Evolutionary conservation across 2,888 invertebrate genomes (phyloP).

Genomic region (Amphimallon solstitiale): DNA sequence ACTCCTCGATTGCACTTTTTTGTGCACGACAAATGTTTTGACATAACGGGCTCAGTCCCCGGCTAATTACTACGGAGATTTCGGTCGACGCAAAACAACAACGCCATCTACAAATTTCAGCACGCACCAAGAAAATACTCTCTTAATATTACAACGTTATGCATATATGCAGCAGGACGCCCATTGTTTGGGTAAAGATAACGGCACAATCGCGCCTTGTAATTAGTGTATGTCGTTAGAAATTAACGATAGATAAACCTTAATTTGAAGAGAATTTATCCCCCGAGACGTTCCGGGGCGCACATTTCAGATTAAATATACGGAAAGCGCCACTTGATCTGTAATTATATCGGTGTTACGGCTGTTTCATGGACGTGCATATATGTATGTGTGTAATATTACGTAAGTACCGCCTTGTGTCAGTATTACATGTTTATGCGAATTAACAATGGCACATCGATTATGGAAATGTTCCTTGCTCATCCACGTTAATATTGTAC

Average conservation of each 20-base stretch:
- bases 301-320: not conserved
- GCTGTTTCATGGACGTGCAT: not conserved
- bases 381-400: not conserved
- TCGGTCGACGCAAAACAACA: too few relatives aligned
- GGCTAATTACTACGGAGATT: too few relatives aligned
- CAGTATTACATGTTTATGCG: not conserved
- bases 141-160: too few relatives aligned
- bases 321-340: conserved; percentile 9
- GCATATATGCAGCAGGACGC: too few relatives aligned
- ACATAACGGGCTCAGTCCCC: too few relatives aligned
- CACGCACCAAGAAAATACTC: too few relatives aligned
- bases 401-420: not conserved
- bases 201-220: not conserved
- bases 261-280: not conserved
- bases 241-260: conserved; percentile 6
- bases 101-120: too few relatives aligned
- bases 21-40: too few relatives aligned
- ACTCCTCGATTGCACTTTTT: too few relatives aligned
- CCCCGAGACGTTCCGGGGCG: too few relatives aligned
- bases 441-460: conserved; percentile 5
- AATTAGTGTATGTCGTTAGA: not conserved
- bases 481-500: conserved; percentile 1
- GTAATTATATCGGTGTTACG: not conserved
- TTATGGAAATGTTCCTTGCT: conserved; percentile 21
- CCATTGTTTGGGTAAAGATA: too few relatives aligned